Conservation (phyloP, 1,140 invertebrate genomes). For the Phthorimaea operculella region DNA sequence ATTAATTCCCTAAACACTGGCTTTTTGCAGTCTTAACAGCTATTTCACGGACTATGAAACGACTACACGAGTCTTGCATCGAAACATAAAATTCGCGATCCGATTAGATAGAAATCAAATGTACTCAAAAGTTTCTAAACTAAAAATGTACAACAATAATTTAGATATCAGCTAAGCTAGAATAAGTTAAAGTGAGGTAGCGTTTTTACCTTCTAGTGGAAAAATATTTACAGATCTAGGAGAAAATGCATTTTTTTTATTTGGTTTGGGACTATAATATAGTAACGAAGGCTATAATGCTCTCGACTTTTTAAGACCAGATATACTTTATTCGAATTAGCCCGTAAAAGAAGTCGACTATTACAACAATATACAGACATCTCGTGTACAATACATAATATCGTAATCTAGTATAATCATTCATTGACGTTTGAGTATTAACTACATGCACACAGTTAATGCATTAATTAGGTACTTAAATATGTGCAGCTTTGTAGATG, state of each 20-base stretch:
- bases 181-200: slow-evolving; percentile 62
- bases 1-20: slow-evolving; percentile 51
- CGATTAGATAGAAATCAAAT: neutral
- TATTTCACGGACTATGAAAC: neutral
- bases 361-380: slow-evolving; percentile 43
- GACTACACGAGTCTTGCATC: neutral
- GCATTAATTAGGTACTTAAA: slow-evolving; percentile 37
- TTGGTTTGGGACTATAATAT: slow-evolving; percentile 45
- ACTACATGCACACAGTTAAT: slow-evolving; percentile 49
- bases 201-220: slow-evolving; percentile 63
- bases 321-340: slow-evolving; percentile 26
- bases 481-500: slow-evolving; percentile 65
- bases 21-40: slow-evolving; percentile 52
- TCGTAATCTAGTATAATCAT: slow-evolving; percentile 36
- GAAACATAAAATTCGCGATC: neutral
- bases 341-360: slow-evolving; percentile 31
- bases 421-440: slow-evolving; percentile 58
- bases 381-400: slow-evolving; percentile 28
- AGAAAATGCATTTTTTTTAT: slow-evolving; percentile 41
- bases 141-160: slow-evolving; percentile 14
- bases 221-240: slow-evolving; percentile 60
- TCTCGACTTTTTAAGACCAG: slow-evolving; percentile 18
- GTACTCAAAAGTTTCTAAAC: neutral
- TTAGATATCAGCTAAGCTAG: slow-evolving; percentile 58
- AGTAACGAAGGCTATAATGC: slow-evolving; percentile 23